Conservation (phyloP, 2,113 vertebrate genomes). For the Lanius ludovicianus region DNA sequence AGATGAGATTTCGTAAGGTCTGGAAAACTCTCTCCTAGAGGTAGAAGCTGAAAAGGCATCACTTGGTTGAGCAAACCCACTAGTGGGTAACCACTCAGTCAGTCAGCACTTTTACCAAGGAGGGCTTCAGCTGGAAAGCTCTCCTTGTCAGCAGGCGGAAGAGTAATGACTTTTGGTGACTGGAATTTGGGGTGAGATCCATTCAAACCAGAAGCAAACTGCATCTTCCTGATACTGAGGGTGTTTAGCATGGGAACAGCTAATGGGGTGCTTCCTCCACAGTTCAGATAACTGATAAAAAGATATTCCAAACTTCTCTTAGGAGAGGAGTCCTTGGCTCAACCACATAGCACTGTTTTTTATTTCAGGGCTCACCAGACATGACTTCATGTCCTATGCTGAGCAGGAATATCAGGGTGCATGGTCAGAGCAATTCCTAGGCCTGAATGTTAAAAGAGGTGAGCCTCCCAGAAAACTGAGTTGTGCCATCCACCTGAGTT, state of each 20-base stretch:
- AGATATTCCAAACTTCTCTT: not conserved
- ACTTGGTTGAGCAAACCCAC: not conserved
- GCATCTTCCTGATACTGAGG: not conserved
- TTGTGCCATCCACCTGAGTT: not conserved
- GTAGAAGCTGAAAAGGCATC: not conserved
- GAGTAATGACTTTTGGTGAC: not conserved
- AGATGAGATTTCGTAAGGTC: not conserved
- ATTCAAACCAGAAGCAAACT: not conserved
- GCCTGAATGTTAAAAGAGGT: not conserved
- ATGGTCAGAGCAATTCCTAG: not conserved
- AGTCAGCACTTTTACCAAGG: not conserved
- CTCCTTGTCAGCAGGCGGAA: not conserved
- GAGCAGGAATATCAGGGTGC: not conserved
- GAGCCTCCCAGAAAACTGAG: not conserved
- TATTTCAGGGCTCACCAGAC: not conserved
- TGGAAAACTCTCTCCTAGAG: not conserved
- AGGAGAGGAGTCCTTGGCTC: not conserved
- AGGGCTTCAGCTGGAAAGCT: not conserved
- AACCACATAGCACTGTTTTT: not conserved
- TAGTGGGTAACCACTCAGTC: not conserved
- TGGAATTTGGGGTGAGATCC: not conserved
- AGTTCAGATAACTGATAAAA: not conserved
- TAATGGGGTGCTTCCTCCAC: not conserved
- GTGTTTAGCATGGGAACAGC: not conserved
- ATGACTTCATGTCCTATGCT: not conserved